Base-by-base conservation (phyloP, 2,797 vertebrate genomes). In the Diglossa cyanea region DNA sequence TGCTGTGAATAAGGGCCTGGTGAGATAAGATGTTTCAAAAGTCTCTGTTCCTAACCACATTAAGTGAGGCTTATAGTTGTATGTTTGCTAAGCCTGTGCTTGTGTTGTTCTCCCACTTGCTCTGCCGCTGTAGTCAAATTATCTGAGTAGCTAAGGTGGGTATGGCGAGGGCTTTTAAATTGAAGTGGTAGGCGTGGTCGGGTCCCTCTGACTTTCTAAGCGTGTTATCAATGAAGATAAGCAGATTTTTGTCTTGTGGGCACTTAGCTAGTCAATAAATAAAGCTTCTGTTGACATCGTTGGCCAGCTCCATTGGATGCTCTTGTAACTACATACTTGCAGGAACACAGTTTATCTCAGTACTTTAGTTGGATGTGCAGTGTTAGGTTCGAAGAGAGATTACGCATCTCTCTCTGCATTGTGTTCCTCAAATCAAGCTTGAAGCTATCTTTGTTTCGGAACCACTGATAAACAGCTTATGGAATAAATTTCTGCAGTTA, bases 201-300 rank as follows among this genome's bases (percentile, higher is more conserved):
- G 14, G 37, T 75, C 75, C 78, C 47, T 80, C 58, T 72, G 90
- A 33, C n/a, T 89, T 94, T 76, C 82, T 72, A 48, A 89, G 54
- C 3, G 1, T 21, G 31, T 88, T 93, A 66, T 72, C 60, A 48
- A 7, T 58, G 50, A 81, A 92, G 86, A 81, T 66, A 91, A 89
- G 53, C 37, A 91, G 66, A 65, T 68, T 91, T 92, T 88, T 91
- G 55, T 91, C 66, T 62, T 84, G 44, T 45, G 42, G 63, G 17
- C 73, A 40, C 61, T 93, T 86, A 94, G 21, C 44, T 28, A 75
- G 57, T 86, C 75, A 87, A 58, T 71, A 85, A 93, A 74, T 58
- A 72, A 31, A 80, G 37, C 76, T 74, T 71, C 71, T 92, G 39
- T 67, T 93, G 65, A 82, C 61, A 82, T 90, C 39, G 14, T 79